Evolutionary conservation across 2,888 invertebrate species (phyloP).

Genomic region (Caradrina clavipalpis): DNA sequence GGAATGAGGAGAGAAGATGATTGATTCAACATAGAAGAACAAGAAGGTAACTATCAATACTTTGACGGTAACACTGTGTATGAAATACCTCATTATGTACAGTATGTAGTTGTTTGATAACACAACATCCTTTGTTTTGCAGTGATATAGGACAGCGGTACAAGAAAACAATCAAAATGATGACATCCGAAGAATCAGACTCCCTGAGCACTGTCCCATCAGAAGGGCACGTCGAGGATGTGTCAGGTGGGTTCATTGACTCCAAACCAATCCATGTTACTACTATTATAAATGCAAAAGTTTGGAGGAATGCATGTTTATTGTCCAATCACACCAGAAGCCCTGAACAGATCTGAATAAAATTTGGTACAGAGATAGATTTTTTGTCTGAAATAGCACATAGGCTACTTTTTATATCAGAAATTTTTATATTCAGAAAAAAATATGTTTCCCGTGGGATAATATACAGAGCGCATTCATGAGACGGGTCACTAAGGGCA

Average conservation of each 20-base stretch:
- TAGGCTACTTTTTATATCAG: too few species aligned
- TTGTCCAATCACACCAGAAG: too few species aligned
- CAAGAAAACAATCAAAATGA: conserved; percentile 73
- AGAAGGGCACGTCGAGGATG: conserved; percentile 83
- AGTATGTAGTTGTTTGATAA: conserved; percentile 21
- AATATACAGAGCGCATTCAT: too few species aligned
- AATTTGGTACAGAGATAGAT: too few species aligned
- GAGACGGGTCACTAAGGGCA: too few species aligned
- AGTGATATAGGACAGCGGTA: conserved; percentile 59
- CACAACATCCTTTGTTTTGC: conserved; percentile 56
- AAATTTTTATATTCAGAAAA: too few species aligned
- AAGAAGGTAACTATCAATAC: conserved; percentile 61
- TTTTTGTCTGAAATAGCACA: too few species aligned
- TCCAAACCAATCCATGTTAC: neutral
- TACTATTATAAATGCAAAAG: too few species aligned
- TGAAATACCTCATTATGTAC: conserved; percentile 13
- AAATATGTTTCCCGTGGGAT: too few species aligned
- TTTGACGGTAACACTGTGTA: conserved; percentile 2
- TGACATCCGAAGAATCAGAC: conserved; percentile 85
- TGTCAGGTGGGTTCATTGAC: conserved; percentile 73
- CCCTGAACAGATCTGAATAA: too few species aligned
- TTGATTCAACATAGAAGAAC: conserved; percentile 55
- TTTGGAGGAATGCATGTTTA: too few species aligned
- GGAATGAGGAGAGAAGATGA: conserved; percentile 65
- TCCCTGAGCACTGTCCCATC: conserved; percentile 82